phyloP scores from a whole-genome alignment of 2,888 invertebrate species.

The Microdon myrmicae region DNA sequence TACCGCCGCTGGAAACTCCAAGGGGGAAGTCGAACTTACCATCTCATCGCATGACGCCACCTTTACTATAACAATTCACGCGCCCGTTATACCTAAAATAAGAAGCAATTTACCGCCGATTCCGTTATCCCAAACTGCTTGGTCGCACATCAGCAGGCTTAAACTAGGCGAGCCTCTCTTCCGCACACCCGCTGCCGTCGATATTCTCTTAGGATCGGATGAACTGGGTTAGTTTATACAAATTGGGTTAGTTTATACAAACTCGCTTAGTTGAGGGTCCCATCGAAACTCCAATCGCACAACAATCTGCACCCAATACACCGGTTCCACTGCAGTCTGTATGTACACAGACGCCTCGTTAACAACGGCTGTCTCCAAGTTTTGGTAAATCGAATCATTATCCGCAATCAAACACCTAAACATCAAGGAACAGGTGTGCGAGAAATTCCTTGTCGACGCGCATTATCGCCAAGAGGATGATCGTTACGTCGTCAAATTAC shows the following conservation, averaged over 20 bases:
- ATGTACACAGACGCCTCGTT: slow-evolving; percentile 2
- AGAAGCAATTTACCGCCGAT: slow-evolving; percentile 23
- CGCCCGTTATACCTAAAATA: slow-evolving; percentile 23
- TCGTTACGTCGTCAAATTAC: slow-evolving; percentile 11
- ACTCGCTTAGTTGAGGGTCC: slow-evolving; percentile 3
- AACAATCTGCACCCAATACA: slow-evolving; percentile 11
- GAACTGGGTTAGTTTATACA: too few species aligned
- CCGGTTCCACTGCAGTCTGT: too few species aligned
- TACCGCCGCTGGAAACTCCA: slow-evolving; percentile 1
- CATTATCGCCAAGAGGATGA: slow-evolving; percentile 10
- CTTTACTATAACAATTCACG: not conserved
- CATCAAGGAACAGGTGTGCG: slow-evolving; percentile 6
- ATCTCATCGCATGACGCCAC: not conserved
- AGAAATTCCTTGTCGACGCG: slow-evolving; percentile 5
- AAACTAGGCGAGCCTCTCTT: slow-evolving; percentile 19
- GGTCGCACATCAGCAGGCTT: slow-evolving; percentile 13
- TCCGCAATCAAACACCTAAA: not conserved
- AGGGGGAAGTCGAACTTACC: not conserved
- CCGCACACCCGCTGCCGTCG: slow-evolving; percentile 17
- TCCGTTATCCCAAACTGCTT: not conserved
- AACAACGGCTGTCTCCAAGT: slow-evolving; percentile 7
- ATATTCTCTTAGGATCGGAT: too few species aligned
- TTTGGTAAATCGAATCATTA: slow-evolving; percentile 5
- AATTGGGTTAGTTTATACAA: slow-evolving; percentile 9
- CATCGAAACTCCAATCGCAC: slow-evolving; percentile 9